Evolutionary conservation across 2,888 invertebrate species (phyloP), one percentile per base, ranked within the genome.

Genomic region (Seira sanloemensis): DNA sequence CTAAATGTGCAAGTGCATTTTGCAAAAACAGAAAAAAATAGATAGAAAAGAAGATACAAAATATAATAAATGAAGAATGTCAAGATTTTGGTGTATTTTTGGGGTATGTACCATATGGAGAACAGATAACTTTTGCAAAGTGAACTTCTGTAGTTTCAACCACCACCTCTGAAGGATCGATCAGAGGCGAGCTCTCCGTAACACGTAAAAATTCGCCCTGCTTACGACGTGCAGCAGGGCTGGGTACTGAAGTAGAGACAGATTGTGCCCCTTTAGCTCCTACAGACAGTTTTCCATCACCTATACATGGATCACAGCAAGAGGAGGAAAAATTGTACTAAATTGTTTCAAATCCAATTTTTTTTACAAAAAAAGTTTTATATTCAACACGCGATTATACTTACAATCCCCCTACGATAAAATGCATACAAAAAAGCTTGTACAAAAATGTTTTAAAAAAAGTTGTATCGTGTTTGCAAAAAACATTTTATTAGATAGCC

Each of bases 121-220:
- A 95, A 90, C 95, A 92, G 90, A 95, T 95, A 87, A 95, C 94
- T 91, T 96, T 94, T 21, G 96, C 95, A 78, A 94, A 94, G 90
- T 94, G 94, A 74, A 95, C 94, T 78, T 95, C 94, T 89, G 94
- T 94, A 90, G 94, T 93, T 90, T 94, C 94, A 86, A 95, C 93
- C 90, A 94, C 94, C 90, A 95, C 95, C 91, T 95, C 95, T 84
- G 94, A 93, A 65, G 95, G 95, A 90, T 94, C 94, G 89, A 94
- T 94, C 87, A 94, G 92, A 72, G 94, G 93, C 91, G 93, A 91
- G 89, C 93, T 94, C 88, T 94, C 93, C 58, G 93, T 93, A 85
- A 93, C 93, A 90, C 94, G 92, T 89, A 93, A 91, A 75, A 93
- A 92, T 89, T 93, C 93, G 19, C 90, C 90, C 46, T 89, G 88